Evolutionary conservation across 2,113 vertebrate genomes (phyloP), one percentile per base, ranked within the genome.

Genomic region (Neodon shergylaensis): DNA sequence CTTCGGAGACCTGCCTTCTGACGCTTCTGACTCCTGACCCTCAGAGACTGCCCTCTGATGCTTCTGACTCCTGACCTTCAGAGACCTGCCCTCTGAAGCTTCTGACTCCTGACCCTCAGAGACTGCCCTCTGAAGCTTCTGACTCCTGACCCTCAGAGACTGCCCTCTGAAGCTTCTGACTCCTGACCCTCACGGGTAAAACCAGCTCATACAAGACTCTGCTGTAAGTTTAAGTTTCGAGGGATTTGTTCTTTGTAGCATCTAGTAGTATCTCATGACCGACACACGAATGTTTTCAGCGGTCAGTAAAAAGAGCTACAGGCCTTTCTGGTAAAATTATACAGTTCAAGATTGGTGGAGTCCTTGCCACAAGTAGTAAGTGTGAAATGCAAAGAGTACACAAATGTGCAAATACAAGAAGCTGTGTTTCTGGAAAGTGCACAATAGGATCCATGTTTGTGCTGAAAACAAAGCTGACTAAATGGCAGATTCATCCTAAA

Each of bases 381-480:
- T 86, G 33, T 33, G 72, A 78, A 81, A 26, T 89, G 63, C 85
- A 78, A 49, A 89, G 47, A 65, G 42, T 65, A 52, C 58, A 66
- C 82, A 42, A 68, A 85, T 31, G 88, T 63, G 12, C 5, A 92
- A 44, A 33, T 94, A 31, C 44, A 78, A 33, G 47, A 96, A 93
- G 79, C 16, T 73, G 88, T 78, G 2, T 96, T 81, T 88, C 83
- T 81, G 65, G 52, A 81, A 91, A 91, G 68, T 93, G 74, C 68
- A 31, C 92, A 12, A 22, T 66, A 66, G 65, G 68, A 72, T 72
- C 65, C 61, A 47, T 66, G 28, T 11, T 65, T 76, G 61, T 87
- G 65, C 28, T 54, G 8, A 90, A 96, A 94, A 88, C 58, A 96
- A 92, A 79, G 16, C 61, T 78, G 61, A 93, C 92, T 90, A 81